These are phyloP conservation scores for Melanostoma mellinum DNA, from an alignment of 2,888 invertebrate species.

Conservation along the genomic window DNA sequence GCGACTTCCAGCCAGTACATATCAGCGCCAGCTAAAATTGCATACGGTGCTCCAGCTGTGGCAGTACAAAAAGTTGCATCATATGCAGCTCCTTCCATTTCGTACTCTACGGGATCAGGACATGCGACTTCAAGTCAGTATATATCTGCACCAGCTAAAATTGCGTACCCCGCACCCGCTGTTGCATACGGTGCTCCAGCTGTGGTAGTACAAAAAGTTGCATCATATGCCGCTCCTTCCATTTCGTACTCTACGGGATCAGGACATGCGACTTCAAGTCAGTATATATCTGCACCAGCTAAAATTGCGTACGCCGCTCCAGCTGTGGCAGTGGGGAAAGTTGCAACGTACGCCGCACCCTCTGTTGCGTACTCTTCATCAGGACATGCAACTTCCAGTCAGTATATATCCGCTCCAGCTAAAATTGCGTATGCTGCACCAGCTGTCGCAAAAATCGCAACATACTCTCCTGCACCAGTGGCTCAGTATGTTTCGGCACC, in stretches of 20 bases:
- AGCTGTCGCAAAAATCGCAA: conserved; percentile 59
- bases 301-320: conserved; percentile 65
- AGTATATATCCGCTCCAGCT: conserved; percentile 72
- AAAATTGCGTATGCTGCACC: conserved; percentile 31
- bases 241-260: conserved; percentile 24
- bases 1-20: conserved; percentile 76
- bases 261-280: conserved; percentile 75
- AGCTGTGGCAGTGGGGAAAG: conserved; percentile 31
- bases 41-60: conserved; percentile 61
- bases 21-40: conserved; percentile 74
- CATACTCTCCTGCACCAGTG: conserved; percentile 73
- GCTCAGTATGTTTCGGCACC: conserved; percentile 46
- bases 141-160: conserved; percentile 75
- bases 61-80: not conserved
- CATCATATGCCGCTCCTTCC: too few relatives aligned
- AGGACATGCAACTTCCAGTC: conserved; percentile 75
- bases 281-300: conserved; percentile 72
- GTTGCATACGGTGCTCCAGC: conserved; percentile 6
- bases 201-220: not conserved
- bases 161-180: conserved; percentile 49
- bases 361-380: conserved; percentile 18
- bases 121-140: conserved; percentile 76
- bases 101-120: conserved; percentile 36
- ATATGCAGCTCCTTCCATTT: not conserved
- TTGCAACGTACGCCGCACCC: conserved; percentile 56